Evolutionary conservation across 2,113 vertebrate species (phyloP), one percentile per base, ranked within the genome.

Genomic region (Chloroceryle aenea): DNA sequence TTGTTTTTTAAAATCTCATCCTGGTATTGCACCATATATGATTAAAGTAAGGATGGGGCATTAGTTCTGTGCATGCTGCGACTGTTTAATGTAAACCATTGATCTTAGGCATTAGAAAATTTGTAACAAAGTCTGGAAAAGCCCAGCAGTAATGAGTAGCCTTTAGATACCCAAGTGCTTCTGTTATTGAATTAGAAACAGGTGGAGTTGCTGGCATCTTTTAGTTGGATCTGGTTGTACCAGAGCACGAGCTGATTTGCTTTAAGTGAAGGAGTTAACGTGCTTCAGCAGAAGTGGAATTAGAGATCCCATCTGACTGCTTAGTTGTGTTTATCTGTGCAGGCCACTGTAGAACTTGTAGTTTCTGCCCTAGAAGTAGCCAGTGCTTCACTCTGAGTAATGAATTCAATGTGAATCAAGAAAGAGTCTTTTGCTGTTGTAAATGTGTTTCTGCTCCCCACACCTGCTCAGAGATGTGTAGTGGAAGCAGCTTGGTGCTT

Each of bases 101-200:
- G 97, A 95, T 98, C 90, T 97, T 91, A 11, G 59, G 42, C 14
- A 71, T 97, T 94, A 87, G 59, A 92, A 93, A 97, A 96, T 94
- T 89, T 92, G 83, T 74, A 95, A 87, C 89, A 91, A 96, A 96
- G 90, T 96, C 85, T 90, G 96, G 93, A 95, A 96, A 91, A 96
- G 90, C 84, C 72, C 94, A 96, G 95, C 96, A 97, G 93, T 95
- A 92, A 84, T 59, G 82, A 97, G 84, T 48, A 82, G 95, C 93
- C 93, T 97, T 97, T 96, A 95, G 95, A 94, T 95, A 93, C 89
- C 71, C 84, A 90, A 97, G 79, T 68, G 63, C 67, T 97, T 96
- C 93, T 96, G 59, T 95, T 95, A 93, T 80, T 93, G 94, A 97
- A 97, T 96, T 97, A 87, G 92, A 97, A 98, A 85, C 97, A 98